Evolutionary conservation across 92 coral and sea anemone species (phyloP).

Genomic region (Isaurus tuberculatus): DNA sequence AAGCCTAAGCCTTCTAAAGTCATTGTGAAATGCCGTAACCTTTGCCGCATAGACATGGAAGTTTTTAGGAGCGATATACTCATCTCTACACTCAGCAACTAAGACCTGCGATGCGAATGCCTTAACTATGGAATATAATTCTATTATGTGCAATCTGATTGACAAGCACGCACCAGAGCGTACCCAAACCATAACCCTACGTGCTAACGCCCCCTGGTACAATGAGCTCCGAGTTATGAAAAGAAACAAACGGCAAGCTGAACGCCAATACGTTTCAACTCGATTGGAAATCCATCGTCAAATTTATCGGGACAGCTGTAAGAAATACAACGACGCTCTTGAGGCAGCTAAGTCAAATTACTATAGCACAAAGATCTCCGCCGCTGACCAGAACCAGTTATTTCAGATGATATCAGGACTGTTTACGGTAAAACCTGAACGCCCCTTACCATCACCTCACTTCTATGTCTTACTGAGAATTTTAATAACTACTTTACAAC

Average conservation of each 20-base stretch:
- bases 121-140: slow-evolving; percentile 18
- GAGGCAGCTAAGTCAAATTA: slow-evolving; percentile 11
- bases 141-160: slow-evolving; percentile 35
- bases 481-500: slow-evolving; percentile 38
- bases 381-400: slow-evolving; percentile 35
- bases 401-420: slow-evolving; percentile 46
- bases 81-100: slow-evolving; percentile 16
- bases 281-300: slow-evolving; percentile 18
- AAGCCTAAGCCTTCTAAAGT: slow-evolving; percentile 43
- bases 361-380: slow-evolving; percentile 14
- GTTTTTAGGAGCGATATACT: slow-evolving; percentile 21
- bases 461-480: slow-evolving; percentile 29
- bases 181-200: slow-evolving; percentile 27
- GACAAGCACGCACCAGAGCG: slow-evolving; percentile 49
- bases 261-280: slow-evolving; percentile 13
- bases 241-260: slow-evolving; percentile 25
- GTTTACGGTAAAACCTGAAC: slow-evolving; percentile 39
- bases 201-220: slow-evolving; percentile 43
- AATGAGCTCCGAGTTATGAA: slow-evolving; percentile 29
- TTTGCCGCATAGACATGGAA: slow-evolving; percentile 39
- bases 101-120: slow-evolving; percentile 16
- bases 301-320: slow-evolving; percentile 19
- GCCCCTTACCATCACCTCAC: slow-evolving; percentile 42
- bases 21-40: slow-evolving; percentile 34
- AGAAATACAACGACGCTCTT: slow-evolving; percentile 11